Percentiles rank a stretch among this genome's conserved stretches.
These are phyloP conservation scores for Eudemis profundana DNA, from an alignment of 2,888 invertebrate species.

Conservation along the genomic window DNA sequence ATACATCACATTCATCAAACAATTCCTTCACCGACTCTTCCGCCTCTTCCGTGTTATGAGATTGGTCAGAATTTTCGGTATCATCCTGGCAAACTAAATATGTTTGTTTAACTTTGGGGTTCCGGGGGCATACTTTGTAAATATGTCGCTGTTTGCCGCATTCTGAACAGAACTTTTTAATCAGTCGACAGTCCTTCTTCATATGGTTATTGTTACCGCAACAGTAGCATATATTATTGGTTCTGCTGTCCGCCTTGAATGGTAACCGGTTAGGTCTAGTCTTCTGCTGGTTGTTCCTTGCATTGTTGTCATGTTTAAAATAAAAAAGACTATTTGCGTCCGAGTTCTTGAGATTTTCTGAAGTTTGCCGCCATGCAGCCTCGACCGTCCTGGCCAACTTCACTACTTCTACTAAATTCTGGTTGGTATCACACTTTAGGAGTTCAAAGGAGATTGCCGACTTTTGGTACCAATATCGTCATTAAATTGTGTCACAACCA, in stretches of 20 bases:
- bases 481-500: too few species aligned
- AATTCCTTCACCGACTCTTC: not conserved
- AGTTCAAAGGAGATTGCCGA: too few species aligned
- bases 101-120: not conserved
- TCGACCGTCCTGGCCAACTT: too few species aligned
- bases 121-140: constrained; percentile 1
- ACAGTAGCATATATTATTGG: not conserved
- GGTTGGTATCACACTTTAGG: constrained; percentile 9
- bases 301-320: not conserved
- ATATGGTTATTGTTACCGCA: not conserved
- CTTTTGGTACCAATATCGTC: too few species aligned
- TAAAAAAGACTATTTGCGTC: not conserved
- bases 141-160: not conserved
- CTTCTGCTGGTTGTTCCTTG: too few species aligned
- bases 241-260: too few species aligned
- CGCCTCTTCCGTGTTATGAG: not conserved
- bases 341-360: not conserved
- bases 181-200: not conserved
- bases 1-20: not conserved
- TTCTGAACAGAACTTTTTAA: constrained; percentile 1
- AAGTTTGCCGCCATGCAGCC: too few species aligned
- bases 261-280: too few species aligned
- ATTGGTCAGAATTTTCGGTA: not conserved
- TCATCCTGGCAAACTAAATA: not conserved
- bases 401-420: not conserved